Conservation (phyloP, 2,797 vertebrate genomes). For the Parauchenoglanis punctatus region DNA sequence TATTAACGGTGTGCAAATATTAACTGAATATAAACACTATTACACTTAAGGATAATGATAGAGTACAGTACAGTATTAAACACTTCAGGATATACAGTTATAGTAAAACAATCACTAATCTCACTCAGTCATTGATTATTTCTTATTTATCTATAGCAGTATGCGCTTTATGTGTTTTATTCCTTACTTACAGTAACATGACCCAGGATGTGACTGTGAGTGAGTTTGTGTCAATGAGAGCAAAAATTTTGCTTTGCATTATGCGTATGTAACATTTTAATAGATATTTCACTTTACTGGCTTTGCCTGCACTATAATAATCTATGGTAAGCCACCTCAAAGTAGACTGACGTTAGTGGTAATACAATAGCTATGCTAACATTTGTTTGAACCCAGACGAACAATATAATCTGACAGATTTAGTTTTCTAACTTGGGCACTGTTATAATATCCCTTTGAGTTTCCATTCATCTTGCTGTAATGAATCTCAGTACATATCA, state of each 20-base stretch:
- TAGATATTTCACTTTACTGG: not conserved
- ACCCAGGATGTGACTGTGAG: not conserved
- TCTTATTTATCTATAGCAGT: not conserved
- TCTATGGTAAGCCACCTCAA: not conserved
- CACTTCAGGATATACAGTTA: not conserved
- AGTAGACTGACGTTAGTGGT: not conserved
- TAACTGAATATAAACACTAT: not conserved
- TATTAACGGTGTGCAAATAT: not conserved
- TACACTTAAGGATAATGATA: not conserved
- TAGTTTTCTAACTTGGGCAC: not conserved
- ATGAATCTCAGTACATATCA: not conserved
- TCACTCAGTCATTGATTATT: not conserved
- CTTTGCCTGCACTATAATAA: too few species aligned
- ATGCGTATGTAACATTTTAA: not conserved
- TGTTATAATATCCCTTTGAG: not conserved
- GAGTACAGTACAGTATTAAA: not conserved
- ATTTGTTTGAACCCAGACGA: not conserved
- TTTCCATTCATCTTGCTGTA: not conserved
- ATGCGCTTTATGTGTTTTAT: not conserved
- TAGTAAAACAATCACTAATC: not conserved
- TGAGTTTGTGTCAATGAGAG: not conserved
- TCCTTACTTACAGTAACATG: not conserved
- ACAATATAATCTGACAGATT: conserved; percentile 4
- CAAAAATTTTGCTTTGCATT: not conserved
- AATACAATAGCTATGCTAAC: not conserved